These are phyloP conservation scores for Pomacea maculata DNA, from an alignment of 1,140 invertebrate species.

Conservation along the genomic window DNA sequence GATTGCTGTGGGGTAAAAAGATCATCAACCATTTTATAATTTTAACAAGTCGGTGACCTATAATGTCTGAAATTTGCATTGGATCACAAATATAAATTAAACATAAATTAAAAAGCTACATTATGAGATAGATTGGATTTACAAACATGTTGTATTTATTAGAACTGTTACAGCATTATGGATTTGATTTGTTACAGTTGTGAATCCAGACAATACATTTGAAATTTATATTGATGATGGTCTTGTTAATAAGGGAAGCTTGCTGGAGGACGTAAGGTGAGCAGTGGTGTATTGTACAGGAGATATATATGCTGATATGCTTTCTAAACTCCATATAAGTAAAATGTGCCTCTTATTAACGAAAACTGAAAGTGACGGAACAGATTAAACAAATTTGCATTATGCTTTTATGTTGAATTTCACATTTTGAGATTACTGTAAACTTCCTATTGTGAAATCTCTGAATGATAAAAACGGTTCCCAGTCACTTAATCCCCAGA, in stretches of 20 bases:
- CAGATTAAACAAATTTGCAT: too few relatives aligned
- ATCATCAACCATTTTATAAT: too few relatives aligned
- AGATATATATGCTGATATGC: too few relatives aligned
- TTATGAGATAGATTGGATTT: background rate
- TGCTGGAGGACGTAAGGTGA: conserved; percentile 79
- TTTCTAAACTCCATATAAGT: too few relatives aligned
- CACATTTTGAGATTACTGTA: background rate
- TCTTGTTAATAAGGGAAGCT: conserved; percentile 83
- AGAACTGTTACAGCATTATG: background rate
- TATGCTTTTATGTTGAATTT: background rate
- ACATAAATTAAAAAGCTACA: background rate
- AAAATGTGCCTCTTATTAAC: too few relatives aligned
- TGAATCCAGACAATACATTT: conserved; percentile 87
- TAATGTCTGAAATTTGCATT: too few relatives aligned
- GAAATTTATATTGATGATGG: conserved; percentile 74
- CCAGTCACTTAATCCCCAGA: too few relatives aligned
- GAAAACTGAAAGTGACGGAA: too few relatives aligned
- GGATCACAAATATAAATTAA: too few relatives aligned
- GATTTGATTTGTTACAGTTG: conserved; percentile 65
- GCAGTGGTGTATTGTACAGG: background rate
- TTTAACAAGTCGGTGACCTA: too few relatives aligned
- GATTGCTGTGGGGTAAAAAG: too few relatives aligned
- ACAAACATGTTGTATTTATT: background rate
- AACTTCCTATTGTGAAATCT: conserved; percentile 2
- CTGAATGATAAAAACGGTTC: background rate